phyloP scores from a whole-genome alignment of 2,797 vertebrate species.

The Buphagus erythrorhynchus region DNA sequence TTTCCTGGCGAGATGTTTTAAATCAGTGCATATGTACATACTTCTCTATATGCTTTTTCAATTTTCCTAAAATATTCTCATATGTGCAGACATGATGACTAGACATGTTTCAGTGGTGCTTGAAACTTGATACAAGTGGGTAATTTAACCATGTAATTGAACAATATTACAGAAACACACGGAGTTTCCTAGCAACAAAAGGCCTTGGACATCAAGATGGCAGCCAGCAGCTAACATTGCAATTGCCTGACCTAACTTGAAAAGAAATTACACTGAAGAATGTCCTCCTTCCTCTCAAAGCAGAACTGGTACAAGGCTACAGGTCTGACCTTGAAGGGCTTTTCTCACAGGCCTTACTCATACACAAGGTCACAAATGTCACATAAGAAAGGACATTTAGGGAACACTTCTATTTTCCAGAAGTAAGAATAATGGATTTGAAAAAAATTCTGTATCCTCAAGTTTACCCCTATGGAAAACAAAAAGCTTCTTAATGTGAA shows the following conservation, averaged over 20 bases:
- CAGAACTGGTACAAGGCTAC: not conserved
- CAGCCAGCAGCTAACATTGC: not conserved
- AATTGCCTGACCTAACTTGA: conserved; percentile 1
- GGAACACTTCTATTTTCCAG: not conserved
- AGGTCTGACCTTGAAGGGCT: not conserved
- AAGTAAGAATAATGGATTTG: not conserved
- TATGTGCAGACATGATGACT: conserved; percentile 67
- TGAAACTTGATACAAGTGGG: conserved; percentile 52
- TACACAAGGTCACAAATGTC: not conserved
- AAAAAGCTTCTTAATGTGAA: not conserved
- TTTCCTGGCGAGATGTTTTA: conserved; percentile 59
- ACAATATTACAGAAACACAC: conserved; percentile 60
- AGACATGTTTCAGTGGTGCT: conserved; percentile 63
- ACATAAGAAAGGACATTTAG: not conserved
- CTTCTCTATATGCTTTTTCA: conserved; percentile 50
- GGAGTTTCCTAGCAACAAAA: conserved; percentile 53
- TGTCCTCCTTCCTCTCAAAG: not conserved
- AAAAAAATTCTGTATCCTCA: not conserved
- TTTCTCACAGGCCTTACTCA: not conserved
- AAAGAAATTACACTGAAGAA: not conserved
- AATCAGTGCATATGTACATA: conserved; percentile 40
- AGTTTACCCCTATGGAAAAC: not conserved
- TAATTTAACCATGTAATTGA: conserved; percentile 53
- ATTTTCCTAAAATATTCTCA: conserved; percentile 69
- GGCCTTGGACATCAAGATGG: conserved; percentile 51